Base-by-base conservation (phyloP, 2,113 vertebrate genomes). In the Phoxinus phoxinus region DNA sequence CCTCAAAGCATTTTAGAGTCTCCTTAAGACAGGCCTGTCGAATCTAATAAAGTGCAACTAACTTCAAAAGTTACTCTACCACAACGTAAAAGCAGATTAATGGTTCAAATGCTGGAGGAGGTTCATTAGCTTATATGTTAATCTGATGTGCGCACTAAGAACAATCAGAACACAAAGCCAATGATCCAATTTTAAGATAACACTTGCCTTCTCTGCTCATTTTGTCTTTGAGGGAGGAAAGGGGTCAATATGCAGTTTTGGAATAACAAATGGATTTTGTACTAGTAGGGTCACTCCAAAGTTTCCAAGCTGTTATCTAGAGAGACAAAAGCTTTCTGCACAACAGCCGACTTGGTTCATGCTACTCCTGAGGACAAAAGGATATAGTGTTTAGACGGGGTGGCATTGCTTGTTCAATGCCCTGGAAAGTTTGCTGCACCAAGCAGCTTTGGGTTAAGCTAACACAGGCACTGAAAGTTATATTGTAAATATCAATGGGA, bases 401-500 rank as follows among this genome's bases (percentile, higher is more conserved):
- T 69, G 19, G 37, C 72, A 73, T 76, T 12, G 10, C 23, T 25
- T 35, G 53, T 51, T 81, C 78, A 30, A 56, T 78, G 63, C 41
- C 44, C 80, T 59, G 53, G 19, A 82, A 67, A 67, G 27, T 69
- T 35, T 82, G 80, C 80, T 32, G 51, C 79, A 41, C 61, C 35
- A 85, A 61, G 61, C 71, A 72, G 85, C 77, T 87, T 83, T 53
- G 25, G 74, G 12, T 37, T 69, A 61, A 69, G 61, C 48, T 79
- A 58, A 35, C 27, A 46, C 75, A 84, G 30, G 67, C 82, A 65
- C n/a, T 13, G 5, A 46, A 61, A 80, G 73, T 86, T 85, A 41
- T 41, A 87, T 86, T 87, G 23, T 63, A 88, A 88, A 89, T 67
- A 88, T 81, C 87, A 87, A 65, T 51, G 51, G 41, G 74, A 78